phyloP scores from a whole-genome alignment of 2,113 vertebrate species.

The Phalacrocorax carbo region DNA sequence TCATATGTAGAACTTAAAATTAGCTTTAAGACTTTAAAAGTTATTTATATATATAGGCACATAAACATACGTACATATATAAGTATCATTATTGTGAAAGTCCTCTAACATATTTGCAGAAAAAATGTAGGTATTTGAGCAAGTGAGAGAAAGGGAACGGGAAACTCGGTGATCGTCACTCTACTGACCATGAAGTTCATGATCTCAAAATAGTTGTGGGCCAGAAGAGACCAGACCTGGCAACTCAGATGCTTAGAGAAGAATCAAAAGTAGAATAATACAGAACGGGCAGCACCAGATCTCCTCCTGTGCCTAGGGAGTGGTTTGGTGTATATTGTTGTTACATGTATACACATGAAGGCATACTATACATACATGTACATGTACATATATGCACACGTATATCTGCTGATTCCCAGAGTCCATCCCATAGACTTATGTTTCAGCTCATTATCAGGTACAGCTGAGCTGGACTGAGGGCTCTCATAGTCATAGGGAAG shows the following conservation, averaged over 20 bases:
- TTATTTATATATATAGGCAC: background rate
- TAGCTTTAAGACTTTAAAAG: background rate
- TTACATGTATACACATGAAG: rapidly evolving
- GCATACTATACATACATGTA: background rate
- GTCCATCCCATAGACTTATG: background rate
- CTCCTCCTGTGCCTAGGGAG: background rate
- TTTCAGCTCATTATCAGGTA: background rate
- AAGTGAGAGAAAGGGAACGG: background rate
- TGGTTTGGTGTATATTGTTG: background rate
- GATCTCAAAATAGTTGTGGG: background rate
- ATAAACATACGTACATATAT: background rate
- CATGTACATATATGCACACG: rapidly evolving
- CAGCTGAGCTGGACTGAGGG: background rate
- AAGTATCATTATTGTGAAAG: background rate
- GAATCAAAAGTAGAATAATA: background rate
- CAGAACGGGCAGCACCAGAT: background rate
- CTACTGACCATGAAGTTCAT: background rate
- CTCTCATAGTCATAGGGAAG: background rate
- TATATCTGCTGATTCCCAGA: background rate
- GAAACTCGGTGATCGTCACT: background rate
- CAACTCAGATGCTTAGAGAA: background rate
- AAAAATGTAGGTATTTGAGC: background rate
- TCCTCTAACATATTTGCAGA: background rate
- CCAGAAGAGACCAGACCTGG: background rate
- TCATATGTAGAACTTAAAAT: background rate